phyloP scores from a whole-genome alignment of 1,140 invertebrate genomes.

The Caenorhabditis remanei region DNA sequence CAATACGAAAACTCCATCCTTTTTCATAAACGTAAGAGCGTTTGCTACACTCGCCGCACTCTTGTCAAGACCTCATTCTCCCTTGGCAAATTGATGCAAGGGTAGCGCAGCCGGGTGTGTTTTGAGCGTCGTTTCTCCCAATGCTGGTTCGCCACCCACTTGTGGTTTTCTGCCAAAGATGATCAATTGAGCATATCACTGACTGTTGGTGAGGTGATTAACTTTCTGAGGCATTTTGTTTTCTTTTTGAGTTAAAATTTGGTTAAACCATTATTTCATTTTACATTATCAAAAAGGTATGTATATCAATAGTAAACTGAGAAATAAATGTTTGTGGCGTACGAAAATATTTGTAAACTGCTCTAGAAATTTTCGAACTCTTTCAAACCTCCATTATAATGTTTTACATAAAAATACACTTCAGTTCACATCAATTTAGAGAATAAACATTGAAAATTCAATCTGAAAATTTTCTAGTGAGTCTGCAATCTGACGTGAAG shows the following conservation, averaged over 20 bases:
- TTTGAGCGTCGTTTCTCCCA: background rate
- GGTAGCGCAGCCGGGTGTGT: background rate
- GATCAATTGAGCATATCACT: slow-evolving; percentile 55
- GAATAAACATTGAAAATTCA: background rate
- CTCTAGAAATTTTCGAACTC: too few species aligned
- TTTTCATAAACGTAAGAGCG: background rate
- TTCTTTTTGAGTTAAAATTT: background rate
- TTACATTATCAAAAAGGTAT: too few species aligned
- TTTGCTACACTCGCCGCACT: background rate
- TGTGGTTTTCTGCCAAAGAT: background rate
- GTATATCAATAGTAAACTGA: too few species aligned
- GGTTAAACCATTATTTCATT: background rate
- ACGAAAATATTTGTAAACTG: too few species aligned
- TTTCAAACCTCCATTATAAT: too few species aligned
- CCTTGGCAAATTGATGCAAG: background rate
- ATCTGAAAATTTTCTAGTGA: background rate
- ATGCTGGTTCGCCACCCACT: background rate
- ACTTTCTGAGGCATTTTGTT: slow-evolving; percentile 31
- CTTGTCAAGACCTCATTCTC: background rate
- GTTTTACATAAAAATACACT: too few species aligned
- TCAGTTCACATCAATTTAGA: background rate
- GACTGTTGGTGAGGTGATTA: slow-evolving; percentile 50
- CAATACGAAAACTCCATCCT: background rate
- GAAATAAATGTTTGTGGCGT: too few species aligned
- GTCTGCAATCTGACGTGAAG: slow-evolving; percentile 11